Percentiles rank a stretch among this genome's conserved stretches.
phyloP scores from a whole-genome alignment of 2,888 invertebrate genomes.

The Orthosia incerta region DNA sequence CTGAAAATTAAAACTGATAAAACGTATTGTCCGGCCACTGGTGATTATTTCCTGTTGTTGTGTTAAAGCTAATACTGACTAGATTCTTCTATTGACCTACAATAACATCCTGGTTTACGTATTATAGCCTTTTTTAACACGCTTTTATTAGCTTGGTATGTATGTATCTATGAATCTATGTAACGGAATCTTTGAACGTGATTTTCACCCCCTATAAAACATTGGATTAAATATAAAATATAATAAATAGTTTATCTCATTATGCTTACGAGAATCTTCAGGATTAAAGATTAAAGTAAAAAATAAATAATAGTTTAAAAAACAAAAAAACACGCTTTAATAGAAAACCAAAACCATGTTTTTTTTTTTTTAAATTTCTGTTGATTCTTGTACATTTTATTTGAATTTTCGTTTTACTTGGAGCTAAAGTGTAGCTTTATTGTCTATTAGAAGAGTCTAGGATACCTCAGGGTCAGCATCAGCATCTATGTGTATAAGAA shows the following conservation, averaged over 20 bases:
- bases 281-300: too few relatives aligned
- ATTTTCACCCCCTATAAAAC: too few relatives aligned
- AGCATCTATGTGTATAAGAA: not conserved
- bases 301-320: too few relatives aligned
- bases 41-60: conserved; percentile 46
- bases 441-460: conserved; percentile 1
- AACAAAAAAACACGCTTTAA: too few relatives aligned
- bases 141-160: too few relatives aligned
- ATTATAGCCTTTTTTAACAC: not conserved
- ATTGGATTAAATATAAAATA: too few relatives aligned
- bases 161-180: too few relatives aligned
- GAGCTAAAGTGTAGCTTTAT: not conserved
- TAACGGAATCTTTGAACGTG: too few relatives aligned
- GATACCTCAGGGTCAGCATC: not conserved
- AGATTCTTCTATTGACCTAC: conserved; percentile 45
- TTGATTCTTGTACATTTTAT: not conserved
- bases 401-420: not conserved
- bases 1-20: conserved; percentile 56
- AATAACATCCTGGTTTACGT: conserved; percentile 42
- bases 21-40: conserved; percentile 29
- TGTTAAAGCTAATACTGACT: conserved; percentile 41
- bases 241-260: too few relatives aligned
- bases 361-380: too few relatives aligned
- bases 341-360: too few relatives aligned
- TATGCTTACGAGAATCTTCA: too few relatives aligned